phyloP scores from a whole-genome alignment of 2,888 invertebrate genomes.

The Palloptera scutellata region DNA sequence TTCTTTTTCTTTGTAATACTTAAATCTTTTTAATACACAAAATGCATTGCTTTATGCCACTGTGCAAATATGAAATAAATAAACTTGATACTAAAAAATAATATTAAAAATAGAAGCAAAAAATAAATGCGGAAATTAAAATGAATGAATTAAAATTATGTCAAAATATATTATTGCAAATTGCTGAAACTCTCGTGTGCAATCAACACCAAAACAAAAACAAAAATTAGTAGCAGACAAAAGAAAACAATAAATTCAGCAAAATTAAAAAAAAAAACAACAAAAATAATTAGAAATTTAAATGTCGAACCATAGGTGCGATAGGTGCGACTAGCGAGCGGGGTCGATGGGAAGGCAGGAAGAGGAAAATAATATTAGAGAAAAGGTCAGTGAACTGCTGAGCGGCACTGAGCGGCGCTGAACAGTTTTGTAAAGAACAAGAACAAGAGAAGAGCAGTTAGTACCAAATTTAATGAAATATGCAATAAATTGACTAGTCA shows the following conservation, averaged over 20 bases:
- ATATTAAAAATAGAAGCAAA: too few relatives aligned
- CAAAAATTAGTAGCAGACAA: background rate
- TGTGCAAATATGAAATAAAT: too few relatives aligned
- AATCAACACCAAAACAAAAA: too few relatives aligned
- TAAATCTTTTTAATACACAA: too few relatives aligned
- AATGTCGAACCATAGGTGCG: background rate
- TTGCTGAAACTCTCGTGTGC: too few relatives aligned
- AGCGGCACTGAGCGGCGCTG: background rate
- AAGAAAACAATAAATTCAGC: background rate
- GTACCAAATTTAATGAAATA: background rate
- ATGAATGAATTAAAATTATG: background rate
- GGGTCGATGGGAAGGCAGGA: background rate
- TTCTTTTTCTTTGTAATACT: background rate
- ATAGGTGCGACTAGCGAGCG: too few relatives aligned
- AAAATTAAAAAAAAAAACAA: too few relatives aligned
- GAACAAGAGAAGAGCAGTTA: background rate
- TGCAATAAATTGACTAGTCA: too few relatives aligned
- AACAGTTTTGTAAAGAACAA: background rate
- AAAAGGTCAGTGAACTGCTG: background rate
- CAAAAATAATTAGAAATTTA: constrained; percentile 2
- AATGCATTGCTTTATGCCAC: too few relatives aligned
- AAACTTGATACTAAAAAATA: too few relatives aligned
- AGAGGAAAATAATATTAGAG: background rate
- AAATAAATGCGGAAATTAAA: background rate
- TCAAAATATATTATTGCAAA: background rate